phyloP scores from a whole-genome alignment of 2,888 invertebrate species.

The Lepas anatifera region DNA sequence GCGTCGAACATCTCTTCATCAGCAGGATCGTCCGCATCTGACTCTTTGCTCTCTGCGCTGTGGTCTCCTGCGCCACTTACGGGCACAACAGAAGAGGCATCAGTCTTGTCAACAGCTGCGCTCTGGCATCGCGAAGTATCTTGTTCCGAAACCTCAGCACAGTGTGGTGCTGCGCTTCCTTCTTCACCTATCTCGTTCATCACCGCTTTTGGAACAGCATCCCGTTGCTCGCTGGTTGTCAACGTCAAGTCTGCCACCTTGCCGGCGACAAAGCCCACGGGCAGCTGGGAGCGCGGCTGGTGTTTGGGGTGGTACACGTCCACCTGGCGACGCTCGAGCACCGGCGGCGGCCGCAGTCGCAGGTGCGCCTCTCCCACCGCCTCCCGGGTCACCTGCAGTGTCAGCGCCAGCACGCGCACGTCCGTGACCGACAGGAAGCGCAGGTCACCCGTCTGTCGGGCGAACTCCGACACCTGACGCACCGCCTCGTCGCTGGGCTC shows the following conservation, averaged over 20 bases:
- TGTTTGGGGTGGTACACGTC: background rate
- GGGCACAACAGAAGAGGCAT: too few relatives aligned
- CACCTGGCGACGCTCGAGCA: background rate
- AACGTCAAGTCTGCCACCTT: background rate
- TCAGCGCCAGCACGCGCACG: conserved; percentile 86
- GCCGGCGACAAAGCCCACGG: background rate
- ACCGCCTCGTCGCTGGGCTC: conserved; percentile 73
- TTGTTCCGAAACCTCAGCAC: too few relatives aligned
- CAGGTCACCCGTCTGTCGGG: conserved; percentile 95
- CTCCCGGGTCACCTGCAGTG: conserved; percentile 82
- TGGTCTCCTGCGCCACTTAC: too few relatives aligned
- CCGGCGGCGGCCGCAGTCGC: conserved; percentile 48
- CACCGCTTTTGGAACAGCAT: too few relatives aligned
- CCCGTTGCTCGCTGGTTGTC: too few relatives aligned
- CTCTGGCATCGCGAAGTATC: too few relatives aligned
- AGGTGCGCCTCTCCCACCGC: conserved; percentile 60
- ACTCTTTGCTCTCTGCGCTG: background rate
- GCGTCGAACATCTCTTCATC: conserved; percentile 1
- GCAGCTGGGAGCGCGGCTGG: background rate
- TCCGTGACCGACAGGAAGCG: conserved; percentile 86
- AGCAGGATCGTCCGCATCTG: conserved; percentile 1
- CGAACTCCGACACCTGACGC: conserved; percentile 56
- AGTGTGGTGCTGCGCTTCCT: too few relatives aligned
- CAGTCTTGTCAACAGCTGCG: too few relatives aligned
- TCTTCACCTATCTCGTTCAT: too few relatives aligned